phyloP scores from a whole-genome alignment of 2,797 vertebrate species.

The Crypturellus tataupa region DNA sequence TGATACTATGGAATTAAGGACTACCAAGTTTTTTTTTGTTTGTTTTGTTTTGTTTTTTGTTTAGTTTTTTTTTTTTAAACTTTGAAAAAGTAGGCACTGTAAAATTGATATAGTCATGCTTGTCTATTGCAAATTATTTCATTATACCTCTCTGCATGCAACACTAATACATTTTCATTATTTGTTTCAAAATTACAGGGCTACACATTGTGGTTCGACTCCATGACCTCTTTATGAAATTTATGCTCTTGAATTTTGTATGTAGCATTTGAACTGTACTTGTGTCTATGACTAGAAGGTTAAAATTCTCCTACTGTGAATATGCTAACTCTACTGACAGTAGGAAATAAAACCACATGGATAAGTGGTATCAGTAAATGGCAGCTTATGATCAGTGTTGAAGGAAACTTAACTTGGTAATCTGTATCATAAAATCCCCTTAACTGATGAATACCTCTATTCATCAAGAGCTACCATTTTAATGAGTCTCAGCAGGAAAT shows the following conservation, averaged over 20 bases:
- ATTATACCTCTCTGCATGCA: too few species aligned
- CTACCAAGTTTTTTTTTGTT: background rate
- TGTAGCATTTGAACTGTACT: background rate
- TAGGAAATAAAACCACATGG: constrained; percentile 23
- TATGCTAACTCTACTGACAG: background rate
- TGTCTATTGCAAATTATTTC: background rate
- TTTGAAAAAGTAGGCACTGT: background rate
- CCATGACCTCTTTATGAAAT: constrained; percentile 30
- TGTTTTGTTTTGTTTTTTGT: too few species aligned
- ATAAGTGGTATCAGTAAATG: constrained; percentile 1
- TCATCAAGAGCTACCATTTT: constrained; percentile 62
- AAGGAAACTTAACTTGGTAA: constrained; percentile 11
- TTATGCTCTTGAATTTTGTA: constrained; percentile 27
- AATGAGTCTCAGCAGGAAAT: constrained; percentile 44
- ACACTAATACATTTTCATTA: too few species aligned
- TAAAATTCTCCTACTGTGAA: background rate
- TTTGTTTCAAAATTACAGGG: background rate
- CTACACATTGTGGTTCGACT: constrained; percentile 24
- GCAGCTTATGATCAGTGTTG: constrained; percentile 34
- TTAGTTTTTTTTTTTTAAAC: background rate
- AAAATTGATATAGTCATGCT: background rate
- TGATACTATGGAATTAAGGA: background rate
- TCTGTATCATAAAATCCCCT: background rate
- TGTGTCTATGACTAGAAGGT: constrained; percentile 28
- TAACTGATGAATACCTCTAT: constrained; percentile 51